A percentile compares a stretch with the other conserved stretches of the same genome.
Evolutionary conservation across 2,888 invertebrate genomes (phyloP).

Genomic region (Kryphioiulus occultus): DNA sequence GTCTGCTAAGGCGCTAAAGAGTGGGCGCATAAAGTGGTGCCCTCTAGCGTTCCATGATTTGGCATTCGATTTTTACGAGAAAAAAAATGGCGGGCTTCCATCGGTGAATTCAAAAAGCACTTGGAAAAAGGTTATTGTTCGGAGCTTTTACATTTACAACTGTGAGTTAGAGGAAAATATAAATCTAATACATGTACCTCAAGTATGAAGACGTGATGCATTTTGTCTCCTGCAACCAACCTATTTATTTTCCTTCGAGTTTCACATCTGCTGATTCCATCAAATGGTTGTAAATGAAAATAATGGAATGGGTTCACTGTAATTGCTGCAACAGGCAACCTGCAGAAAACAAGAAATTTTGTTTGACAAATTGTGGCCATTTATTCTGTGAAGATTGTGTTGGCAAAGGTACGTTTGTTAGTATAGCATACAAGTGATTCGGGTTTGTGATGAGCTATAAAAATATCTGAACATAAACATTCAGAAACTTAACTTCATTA

Average conservation of each 20-base stretch:
- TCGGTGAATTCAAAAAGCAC: background rate
- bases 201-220: too few species aligned
- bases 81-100: background rate
- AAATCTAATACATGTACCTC: too few species aligned
- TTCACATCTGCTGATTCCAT: background rate
- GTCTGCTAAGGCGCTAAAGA: background rate
- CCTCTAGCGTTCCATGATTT: background rate
- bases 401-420: slow-evolving; percentile 37
- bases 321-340: slow-evolving; percentile 41
- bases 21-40: background rate
- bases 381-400: slow-evolving; percentile 45
- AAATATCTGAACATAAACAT: background rate
- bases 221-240: too few species aligned
- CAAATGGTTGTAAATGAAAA: background rate
- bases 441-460: background rate
- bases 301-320: slow-evolving; percentile 48
- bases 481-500: too few species aligned
- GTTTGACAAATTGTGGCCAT: slow-evolving; percentile 45
- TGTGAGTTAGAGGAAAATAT: background rate
- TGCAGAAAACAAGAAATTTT: slow-evolving; percentile 23
- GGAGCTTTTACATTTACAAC: background rate
- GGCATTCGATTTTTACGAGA: background rate
- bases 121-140: background rate
- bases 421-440: background rate
- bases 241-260: too few species aligned